phyloP scores from a whole-genome alignment of 2,113 vertebrate species.

The Nestor notabilis region DNA sequence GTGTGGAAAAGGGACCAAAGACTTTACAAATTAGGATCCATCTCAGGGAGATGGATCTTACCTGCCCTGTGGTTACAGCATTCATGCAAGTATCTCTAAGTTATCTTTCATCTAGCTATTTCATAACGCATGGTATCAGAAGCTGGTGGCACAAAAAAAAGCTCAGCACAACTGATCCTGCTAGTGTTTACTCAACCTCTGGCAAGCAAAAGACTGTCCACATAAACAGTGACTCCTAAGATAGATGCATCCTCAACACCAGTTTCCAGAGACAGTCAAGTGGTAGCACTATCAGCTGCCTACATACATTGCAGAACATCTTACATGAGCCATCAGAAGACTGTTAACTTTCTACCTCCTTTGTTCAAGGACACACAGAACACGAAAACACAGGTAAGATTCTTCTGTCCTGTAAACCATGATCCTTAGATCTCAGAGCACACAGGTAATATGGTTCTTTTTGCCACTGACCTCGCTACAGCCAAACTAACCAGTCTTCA shows the following conservation, averaged over 20 bases:
- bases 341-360: background rate
- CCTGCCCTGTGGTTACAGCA: background rate
- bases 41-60: background rate
- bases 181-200: background rate
- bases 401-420: background rate
- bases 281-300: background rate
- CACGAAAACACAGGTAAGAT: background rate
- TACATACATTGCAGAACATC: background rate
- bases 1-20: background rate
- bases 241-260: background rate
- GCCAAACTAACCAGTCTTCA: background rate
- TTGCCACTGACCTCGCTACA: background rate
- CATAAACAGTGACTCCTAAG: background rate
- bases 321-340: background rate
- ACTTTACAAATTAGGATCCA: background rate
- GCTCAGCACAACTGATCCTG: background rate
- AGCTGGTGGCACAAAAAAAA: background rate
- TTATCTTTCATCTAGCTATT: background rate
- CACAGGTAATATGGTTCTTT: background rate
- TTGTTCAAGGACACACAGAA: background rate
- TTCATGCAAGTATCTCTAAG: background rate
- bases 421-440: background rate
- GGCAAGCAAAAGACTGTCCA: background rate
- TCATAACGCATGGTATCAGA: background rate
- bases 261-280: background rate